phyloP scores from a whole-genome alignment of 1,140 invertebrate genomes.

The Drosophila busckii region DNA sequence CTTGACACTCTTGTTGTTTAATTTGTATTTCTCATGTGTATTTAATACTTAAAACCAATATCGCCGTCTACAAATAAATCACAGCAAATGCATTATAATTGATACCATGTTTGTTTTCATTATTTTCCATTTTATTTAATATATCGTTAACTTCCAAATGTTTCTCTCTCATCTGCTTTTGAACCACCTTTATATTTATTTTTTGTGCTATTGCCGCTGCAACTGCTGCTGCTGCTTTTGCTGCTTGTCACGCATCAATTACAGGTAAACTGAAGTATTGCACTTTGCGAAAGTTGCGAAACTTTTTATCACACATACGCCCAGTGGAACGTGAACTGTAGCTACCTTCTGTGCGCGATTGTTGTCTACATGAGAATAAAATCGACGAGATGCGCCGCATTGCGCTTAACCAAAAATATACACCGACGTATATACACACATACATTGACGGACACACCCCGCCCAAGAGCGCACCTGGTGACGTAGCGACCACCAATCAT shows the following conservation, averaged over 20 bases:
- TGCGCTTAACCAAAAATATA: conserved; percentile 51
- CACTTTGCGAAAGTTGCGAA: conserved; percentile 14
- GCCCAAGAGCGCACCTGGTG: conserved; percentile 64
- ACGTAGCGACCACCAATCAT: conserved; percentile 70
- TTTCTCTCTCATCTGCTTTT: too few species aligned
- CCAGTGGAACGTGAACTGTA: conserved; percentile 22
- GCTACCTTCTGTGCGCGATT: conserved; percentile 55
- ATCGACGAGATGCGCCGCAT: conserved; percentile 52
- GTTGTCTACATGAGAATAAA: conserved; percentile 61
- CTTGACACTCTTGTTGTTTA: conserved; percentile 67
- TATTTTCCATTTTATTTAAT: too few species aligned
- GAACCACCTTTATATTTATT: too few species aligned
- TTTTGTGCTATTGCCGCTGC: conserved; percentile 35
- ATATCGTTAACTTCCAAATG: too few species aligned
- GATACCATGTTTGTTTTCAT: conserved; percentile 45
- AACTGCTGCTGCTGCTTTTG: conserved; percentile 31
- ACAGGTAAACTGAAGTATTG: conserved; percentile 32
- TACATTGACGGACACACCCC: conserved; percentile 32
- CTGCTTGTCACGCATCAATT: conserved; percentile 37
- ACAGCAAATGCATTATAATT: conserved; percentile 57
- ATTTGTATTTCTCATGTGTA: conserved; percentile 73
- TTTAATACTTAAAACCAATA: conserved; percentile 71
- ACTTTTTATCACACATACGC: conserved; percentile 6
- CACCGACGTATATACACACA: conserved; percentile 26
- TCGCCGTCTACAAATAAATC: conserved; percentile 64